A percentile compares a stretch with the other conserved stretches of the same genome.
phyloP scores from a whole-genome alignment of 2,113 vertebrate genomes.

The Petromus typicus region DNA sequence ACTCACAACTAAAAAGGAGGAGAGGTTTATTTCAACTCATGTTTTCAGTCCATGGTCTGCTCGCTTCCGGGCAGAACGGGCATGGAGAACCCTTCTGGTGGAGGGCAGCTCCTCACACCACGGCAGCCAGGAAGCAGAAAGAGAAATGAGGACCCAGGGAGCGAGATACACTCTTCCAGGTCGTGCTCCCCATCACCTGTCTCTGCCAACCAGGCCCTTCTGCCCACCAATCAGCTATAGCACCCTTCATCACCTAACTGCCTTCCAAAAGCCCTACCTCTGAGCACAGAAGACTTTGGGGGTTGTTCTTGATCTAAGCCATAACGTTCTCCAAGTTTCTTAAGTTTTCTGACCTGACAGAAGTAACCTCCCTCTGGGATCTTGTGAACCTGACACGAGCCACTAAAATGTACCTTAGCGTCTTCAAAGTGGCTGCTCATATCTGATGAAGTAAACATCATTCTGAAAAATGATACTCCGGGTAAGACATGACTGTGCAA shows the following conservation, averaged over 20 bases:
- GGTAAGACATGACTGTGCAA: neutral
- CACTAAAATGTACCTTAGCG: neutral
- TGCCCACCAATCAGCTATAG: neutral
- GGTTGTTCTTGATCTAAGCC: neutral
- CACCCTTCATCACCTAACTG: neutral
- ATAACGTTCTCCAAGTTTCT: neutral
- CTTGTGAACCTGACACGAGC: neutral
- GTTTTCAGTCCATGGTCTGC: neutral
- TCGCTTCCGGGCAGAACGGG: neutral
- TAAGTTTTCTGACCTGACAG: neutral
- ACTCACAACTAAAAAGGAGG: neutral
- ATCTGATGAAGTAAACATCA: neutral
- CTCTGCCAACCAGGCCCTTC: neutral
- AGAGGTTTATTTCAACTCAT: neutral
- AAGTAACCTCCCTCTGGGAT: neutral
- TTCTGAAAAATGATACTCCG: neutral
- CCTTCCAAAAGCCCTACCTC: neutral
- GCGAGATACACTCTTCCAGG: neutral
- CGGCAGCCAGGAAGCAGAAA: neutral
- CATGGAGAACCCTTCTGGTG: neutral
- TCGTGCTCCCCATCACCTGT: neutral
- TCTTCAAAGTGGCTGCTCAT: neutral
- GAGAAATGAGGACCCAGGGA: neutral
- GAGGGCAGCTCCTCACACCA: neutral
- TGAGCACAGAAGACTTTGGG: neutral